These are phyloP conservation scores for Microvelia longipes DNA, from an alignment of 1,140 invertebrate genomes.

Conservation along the genomic window DNA sequence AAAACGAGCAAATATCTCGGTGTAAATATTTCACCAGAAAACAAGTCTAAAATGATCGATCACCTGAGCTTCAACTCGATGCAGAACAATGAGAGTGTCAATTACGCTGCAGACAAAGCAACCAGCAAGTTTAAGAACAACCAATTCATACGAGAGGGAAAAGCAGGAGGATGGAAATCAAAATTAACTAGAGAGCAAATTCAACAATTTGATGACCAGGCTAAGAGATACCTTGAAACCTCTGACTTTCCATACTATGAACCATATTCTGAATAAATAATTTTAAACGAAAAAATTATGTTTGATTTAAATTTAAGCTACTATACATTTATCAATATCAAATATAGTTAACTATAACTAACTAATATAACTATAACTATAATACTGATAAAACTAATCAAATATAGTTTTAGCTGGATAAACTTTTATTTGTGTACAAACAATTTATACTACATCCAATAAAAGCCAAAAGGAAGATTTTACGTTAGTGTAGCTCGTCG, in stretches of 20 bases:
- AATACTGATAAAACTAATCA: too few relatives aligned
- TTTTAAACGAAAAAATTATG: too few relatives aligned
- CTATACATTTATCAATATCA: too few relatives aligned
- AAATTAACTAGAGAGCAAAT: constrained; percentile 36
- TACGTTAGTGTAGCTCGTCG: too few relatives aligned
- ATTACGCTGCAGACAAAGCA: constrained; percentile 27
- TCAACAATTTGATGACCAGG: constrained; percentile 39
- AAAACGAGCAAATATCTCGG: constrained; percentile 59
- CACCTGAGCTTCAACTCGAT: constrained; percentile 62
- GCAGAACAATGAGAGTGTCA: constrained; percentile 22
- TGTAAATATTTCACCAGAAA: constrained; percentile 44
- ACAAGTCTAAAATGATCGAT: constrained; percentile 47
- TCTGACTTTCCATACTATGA: constrained; percentile 13
- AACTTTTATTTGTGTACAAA: too few relatives aligned
- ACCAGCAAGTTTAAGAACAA: constrained; percentile 34
- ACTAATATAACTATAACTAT: too few relatives aligned
- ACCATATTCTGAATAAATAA: background rate
- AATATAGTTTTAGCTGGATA: too few relatives aligned
- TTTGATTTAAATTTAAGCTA: too few relatives aligned
- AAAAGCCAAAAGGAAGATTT: too few relatives aligned
- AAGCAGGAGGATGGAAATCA: constrained; percentile 16
- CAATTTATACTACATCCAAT: too few relatives aligned
- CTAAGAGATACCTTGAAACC: constrained; percentile 30
- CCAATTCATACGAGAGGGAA: constrained; percentile 43
- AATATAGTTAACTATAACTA: too few relatives aligned